phyloP scores from a whole-genome alignment of 2,113 vertebrate species.

The Hemicordylus capensis region DNA sequence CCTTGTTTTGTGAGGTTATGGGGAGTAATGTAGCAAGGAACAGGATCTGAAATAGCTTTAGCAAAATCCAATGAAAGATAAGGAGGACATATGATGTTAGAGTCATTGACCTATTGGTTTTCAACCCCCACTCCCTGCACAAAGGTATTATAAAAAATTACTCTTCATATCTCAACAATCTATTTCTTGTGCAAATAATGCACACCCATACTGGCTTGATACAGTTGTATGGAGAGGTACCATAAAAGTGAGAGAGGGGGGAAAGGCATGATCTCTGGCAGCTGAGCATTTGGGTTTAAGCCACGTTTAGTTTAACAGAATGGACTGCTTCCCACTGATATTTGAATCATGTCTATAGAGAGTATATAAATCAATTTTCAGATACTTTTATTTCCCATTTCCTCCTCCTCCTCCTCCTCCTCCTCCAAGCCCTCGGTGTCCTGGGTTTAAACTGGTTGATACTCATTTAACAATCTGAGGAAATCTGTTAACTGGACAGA shows the following conservation, averaged over 20 bases:
- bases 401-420: neutral
- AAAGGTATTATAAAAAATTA: neutral
- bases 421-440: no score
- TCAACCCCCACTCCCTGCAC: neutral
- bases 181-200: constrained; percentile 5
- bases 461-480: neutral
- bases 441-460: no score
- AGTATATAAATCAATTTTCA: neutral
- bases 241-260: neutral
- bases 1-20: constrained; percentile 33
- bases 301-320: neutral
- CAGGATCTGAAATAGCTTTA: constrained; percentile 16
- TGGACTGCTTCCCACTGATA: no score
- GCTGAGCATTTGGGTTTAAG: no score
- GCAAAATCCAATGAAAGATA: constrained; percentile 26
- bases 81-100: constrained; percentile 2
- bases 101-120: constrained; percentile 16
- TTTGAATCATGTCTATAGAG: neutral
- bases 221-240: neutral
- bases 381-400: neutral
- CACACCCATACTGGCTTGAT: neutral
- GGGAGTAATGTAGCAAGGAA: constrained; percentile 34
- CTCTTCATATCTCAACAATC: constrained; percentile 8
- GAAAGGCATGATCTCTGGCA: no score
- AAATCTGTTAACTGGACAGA: no score